phyloP scores from a whole-genome alignment of 1,140 invertebrate species.

The Drosophila melanica region DNA sequence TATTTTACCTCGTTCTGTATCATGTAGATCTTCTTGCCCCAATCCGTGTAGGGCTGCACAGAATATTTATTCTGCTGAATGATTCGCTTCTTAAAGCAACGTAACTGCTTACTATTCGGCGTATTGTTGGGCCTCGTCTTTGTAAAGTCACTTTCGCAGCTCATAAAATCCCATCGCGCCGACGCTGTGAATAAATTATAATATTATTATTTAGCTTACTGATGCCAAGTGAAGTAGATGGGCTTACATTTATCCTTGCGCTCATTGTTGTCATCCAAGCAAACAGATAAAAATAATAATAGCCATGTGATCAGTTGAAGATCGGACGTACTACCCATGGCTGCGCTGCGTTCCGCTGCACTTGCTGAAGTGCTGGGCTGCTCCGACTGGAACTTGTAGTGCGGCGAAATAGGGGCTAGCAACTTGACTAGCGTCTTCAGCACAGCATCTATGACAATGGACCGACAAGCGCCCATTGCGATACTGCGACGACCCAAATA shows the following conservation, averaged over 20 bases:
- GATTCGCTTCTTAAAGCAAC: slow-evolving; percentile 83
- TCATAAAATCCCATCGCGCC: slow-evolving; percentile 92
- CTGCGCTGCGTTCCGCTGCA: slow-evolving; percentile 59
- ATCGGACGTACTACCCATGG: slow-evolving; percentile 85
- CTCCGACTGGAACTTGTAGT: slow-evolving; percentile 74
- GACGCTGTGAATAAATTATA: slow-evolving; percentile 78
- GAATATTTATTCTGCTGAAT: slow-evolving; percentile 86
- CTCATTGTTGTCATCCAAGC: slow-evolving; percentile 86
- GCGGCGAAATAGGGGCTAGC: slow-evolving; percentile 85
- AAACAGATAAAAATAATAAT: slow-evolving; percentile 90
- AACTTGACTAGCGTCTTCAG: slow-evolving; percentile 86
- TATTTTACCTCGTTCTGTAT: slow-evolving; percentile 76
- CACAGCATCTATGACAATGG: slow-evolving; percentile 87
- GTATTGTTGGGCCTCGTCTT: slow-evolving; percentile 77
- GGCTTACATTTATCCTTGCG: slow-evolving; percentile 84
- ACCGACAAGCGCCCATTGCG: slow-evolving; percentile 86
- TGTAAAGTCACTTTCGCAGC: slow-evolving; percentile 87
- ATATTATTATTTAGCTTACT: neutral
- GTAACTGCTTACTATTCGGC: slow-evolving; percentile 70
- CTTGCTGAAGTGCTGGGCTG: slow-evolving; percentile 79
- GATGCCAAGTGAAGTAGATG: neutral
- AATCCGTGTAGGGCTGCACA: slow-evolving; percentile 82
- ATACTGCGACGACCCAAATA: slow-evolving; percentile 94
- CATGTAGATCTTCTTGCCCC: slow-evolving; percentile 83
- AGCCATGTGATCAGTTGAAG: slow-evolving; percentile 91